Base-by-base conservation (phyloP, 2,888 invertebrate genomes). In the Thymelicus sylvestris region DNA sequence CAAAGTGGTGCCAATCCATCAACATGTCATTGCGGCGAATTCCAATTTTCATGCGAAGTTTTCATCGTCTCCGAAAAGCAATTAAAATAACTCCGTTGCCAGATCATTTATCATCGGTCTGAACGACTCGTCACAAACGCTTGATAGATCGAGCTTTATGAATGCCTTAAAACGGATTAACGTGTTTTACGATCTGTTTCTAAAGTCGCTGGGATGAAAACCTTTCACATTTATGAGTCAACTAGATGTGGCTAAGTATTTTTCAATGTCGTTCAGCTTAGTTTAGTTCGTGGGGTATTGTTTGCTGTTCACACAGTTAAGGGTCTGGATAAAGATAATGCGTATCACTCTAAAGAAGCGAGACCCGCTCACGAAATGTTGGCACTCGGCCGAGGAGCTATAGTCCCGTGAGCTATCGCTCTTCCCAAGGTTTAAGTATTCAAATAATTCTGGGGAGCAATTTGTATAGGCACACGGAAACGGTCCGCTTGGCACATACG, bases 1-100 rank as follows among this genome's bases (percentile, higher is more conserved):
- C 82, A 77, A 80, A 85, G 85, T 86, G 84, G 77, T 72, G 75
- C 81, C 81, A 83, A 88, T 89, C 88, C 86, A 89, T 89, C 89
- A 89, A 78, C 80, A 72, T 80, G 86, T 82, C 86, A 78, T 73
- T 76, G 77, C 78, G 75, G 78, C 78, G 77, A 81, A 83, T 82
- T 82, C 83, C 85, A 84, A 87, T 88, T 88, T 87, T 80, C 82
- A 84, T 78, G 77, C 74, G 75, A 79, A 81, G 76, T 81, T 82
- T 81, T 79, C 79, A 81, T 79, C 79, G 73, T 76, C 77, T 76
- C 74, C 71, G 71, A 80, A 78, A 83, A 83, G 79, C 83, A 84
- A 86, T 86, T 86, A 86, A 84, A 85, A 83, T 77, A 80, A 80
- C 79, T 82, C 78, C 68, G 74, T 76, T 74, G 10, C 48, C 67